A percentile compares a stretch with the other conserved stretches of the same genome.
These are phyloP conservation scores for Ooceraea biroi DNA, from an alignment of 1,140 invertebrate species.

Conservation along the genomic window DNA sequence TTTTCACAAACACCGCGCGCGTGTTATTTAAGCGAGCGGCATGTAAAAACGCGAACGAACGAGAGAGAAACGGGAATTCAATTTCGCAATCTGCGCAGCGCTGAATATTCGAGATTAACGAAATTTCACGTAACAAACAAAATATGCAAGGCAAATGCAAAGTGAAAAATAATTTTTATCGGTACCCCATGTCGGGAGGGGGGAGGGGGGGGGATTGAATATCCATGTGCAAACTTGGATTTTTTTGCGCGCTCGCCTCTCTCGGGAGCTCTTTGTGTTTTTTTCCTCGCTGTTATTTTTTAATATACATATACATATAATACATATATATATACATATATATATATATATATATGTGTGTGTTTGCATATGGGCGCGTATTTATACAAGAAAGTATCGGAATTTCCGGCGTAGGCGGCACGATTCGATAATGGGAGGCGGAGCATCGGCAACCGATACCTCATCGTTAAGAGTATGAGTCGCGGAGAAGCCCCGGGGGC, in stretches of 20 bases:
- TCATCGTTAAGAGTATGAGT: conserved; percentile 42
- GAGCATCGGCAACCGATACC: conserved; percentile 44
- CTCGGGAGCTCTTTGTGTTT: neutral
- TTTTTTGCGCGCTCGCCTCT: neutral
- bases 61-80: too few species aligned
- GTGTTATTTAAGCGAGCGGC: too few species aligned
- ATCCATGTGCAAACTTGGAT: too few species aligned
- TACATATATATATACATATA: neutral
- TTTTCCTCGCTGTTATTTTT: neutral
- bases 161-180: too few species aligned
- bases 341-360: neutral
- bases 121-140: too few species aligned
- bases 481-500: neutral
- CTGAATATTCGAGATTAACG: too few species aligned
- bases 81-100: too few species aligned
- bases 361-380: neutral
- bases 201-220: too few species aligned
- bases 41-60: too few species aligned
- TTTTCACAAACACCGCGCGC: too few species aligned
- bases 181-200: too few species aligned
- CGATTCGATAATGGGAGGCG: conserved; percentile 40
- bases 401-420: conserved; percentile 19
- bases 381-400: neutral
- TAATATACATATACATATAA: neutral
- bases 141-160: too few species aligned